A percentile compares a stretch with the other conserved stretches of the same genome.
phyloP scores from a whole-genome alignment of 2,113 vertebrate genomes.

The Thunnus thynnus region DNA sequence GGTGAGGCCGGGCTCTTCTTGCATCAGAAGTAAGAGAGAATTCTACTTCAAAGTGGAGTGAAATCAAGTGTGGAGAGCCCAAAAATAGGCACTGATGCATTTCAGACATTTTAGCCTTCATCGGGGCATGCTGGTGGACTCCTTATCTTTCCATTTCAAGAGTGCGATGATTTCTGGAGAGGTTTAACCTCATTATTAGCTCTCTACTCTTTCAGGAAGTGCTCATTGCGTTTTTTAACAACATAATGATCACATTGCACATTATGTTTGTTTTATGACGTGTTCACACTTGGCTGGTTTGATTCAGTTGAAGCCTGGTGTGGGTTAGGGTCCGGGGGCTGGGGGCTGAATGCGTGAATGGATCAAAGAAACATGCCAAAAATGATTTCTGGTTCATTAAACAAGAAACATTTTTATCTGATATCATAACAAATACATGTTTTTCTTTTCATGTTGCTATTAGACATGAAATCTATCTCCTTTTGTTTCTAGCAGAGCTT shows the following conservation, averaged over 20 bases:
- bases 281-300: slow-evolving; percentile 1
- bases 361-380: background rate
- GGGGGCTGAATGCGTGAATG: background rate
- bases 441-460: too few relatives aligned
- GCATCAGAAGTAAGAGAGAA: slow-evolving; percentile 31
- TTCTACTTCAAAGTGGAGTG: slow-evolving; percentile 54
- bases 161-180: slow-evolving; percentile 38
- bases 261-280: slow-evolving; percentile 4
- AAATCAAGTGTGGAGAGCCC: slow-evolving; percentile 62
- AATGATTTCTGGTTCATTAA: background rate
- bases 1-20: slow-evolving; percentile 9
- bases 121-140: slow-evolving; percentile 26
- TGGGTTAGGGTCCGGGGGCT: background rate
- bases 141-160: slow-evolving; percentile 48
- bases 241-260: slow-evolving; percentile 26
- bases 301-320: background rate
- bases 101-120: slow-evolving; percentile 41
- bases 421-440: too few relatives aligned
- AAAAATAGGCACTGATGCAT: slow-evolving; percentile 51
- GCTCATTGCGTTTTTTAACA: background rate
- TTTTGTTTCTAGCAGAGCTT: too few relatives aligned
- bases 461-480: too few relatives aligned
- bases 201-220: slow-evolving; percentile 7
- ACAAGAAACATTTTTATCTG: too few relatives aligned
- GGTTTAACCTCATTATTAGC: slow-evolving; percentile 39